These are phyloP conservation scores for Synanthedon tipuliformis DNA, from an alignment of 2,888 invertebrate species.

Conservation along the genomic window DNA sequence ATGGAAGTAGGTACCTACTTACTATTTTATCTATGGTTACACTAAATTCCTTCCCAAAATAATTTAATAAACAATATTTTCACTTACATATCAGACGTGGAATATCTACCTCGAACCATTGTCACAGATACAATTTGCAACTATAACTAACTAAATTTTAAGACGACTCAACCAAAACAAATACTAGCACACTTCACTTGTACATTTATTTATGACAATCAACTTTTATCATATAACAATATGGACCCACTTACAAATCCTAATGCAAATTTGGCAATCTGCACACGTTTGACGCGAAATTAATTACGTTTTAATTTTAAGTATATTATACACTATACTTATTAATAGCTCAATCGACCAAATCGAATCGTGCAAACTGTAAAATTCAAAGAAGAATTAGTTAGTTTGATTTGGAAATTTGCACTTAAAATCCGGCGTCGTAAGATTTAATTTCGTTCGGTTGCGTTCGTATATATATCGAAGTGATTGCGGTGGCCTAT, in stretches of 20 bases:
- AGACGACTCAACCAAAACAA: background rate
- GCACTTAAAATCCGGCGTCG: constrained; percentile 18
- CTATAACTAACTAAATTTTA: too few relatives aligned
- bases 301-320: too few relatives aligned
- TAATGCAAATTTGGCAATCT: constrained; percentile 55
- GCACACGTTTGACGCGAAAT: constrained; percentile 5
- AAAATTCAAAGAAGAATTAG: background rate
- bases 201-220: constrained; percentile 17
- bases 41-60: too few relatives aligned
- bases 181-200: constrained; percentile 27
- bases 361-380: background rate
- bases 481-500: constrained; percentile 26
- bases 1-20: too few relatives aligned
- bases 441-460: constrained; percentile 52
- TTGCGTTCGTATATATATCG: constrained; percentile 37
- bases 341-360: constrained; percentile 31
- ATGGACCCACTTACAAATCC: constrained; percentile 34
- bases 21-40: too few relatives aligned
- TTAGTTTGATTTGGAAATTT: constrained; percentile 16
- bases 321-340: constrained; percentile 33
- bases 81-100: constrained; percentile 62
- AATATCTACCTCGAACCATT: constrained; percentile 64
- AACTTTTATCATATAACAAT: constrained; percentile 33
- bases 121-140: constrained; percentile 17
- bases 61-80: too few relatives aligned